These are phyloP conservation scores for Corella eumyota DNA, from an alignment of 23 tunicate species.

Conservation along the genomic window DNA sequence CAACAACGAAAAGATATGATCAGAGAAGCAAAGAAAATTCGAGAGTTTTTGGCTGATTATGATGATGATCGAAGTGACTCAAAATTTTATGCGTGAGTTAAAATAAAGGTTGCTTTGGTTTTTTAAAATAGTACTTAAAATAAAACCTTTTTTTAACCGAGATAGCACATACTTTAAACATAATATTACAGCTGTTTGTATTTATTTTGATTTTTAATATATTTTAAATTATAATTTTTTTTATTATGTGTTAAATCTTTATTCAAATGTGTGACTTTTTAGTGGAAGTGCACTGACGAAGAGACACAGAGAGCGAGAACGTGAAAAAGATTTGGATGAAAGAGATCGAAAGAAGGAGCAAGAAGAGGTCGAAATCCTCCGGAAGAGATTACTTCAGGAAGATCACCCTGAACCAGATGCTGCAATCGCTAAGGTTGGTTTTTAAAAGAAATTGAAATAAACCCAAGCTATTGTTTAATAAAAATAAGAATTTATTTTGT, in stretches of 20 bases:
- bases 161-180: too few relatives aligned
- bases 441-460: neutral
- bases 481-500: too few relatives aligned
- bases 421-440: slow-evolving; percentile 67
- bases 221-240: neutral
- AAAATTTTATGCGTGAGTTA: slow-evolving; percentile 70
- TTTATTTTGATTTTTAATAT: neutral
- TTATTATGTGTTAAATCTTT: neutral
- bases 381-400: slow-evolving; percentile 70
- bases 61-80: slow-evolving; percentile 82
- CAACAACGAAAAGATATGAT: slow-evolving; percentile 71
- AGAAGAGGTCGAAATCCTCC: slow-evolving; percentile 77
- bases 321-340: slow-evolving; percentile 67
- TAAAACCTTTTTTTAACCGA: too few relatives aligned
- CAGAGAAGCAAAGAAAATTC: slow-evolving; percentile 88
- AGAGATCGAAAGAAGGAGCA: slow-evolving; percentile 91
- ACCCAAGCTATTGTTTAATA: neutral
- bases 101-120: too few relatives aligned
- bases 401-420: slow-evolving; percentile 83
- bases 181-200: neutral
- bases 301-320: slow-evolving; percentile 54
- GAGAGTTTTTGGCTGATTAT: slow-evolving; percentile 97
- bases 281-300: slow-evolving; percentile 69
- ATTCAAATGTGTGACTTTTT: neutral
- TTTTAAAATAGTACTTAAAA: too few relatives aligned